These are phyloP conservation scores for Alectoris magna DNA, from an alignment of 2,797 vertebrate species.

Conservation along the genomic window DNA sequence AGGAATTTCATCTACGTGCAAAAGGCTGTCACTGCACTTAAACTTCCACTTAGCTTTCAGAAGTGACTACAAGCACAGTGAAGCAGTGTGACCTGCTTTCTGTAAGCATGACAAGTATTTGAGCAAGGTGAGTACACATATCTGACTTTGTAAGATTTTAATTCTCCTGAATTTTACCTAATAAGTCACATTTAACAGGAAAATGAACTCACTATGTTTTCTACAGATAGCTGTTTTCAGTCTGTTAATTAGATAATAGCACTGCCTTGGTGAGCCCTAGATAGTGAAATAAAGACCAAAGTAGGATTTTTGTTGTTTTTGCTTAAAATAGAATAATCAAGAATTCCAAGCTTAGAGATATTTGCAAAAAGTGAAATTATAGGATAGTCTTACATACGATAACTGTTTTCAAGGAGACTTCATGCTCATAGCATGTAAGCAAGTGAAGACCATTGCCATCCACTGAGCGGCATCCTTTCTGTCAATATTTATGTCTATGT, in stretches of 20 bases:
- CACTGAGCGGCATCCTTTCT: not conserved
- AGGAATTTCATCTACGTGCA: not conserved
- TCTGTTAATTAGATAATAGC: not conserved
- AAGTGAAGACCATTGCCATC: not conserved
- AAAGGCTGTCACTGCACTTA: not conserved
- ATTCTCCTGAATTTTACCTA: not conserved
- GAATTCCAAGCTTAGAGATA: not conserved
- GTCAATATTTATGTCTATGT: not conserved
- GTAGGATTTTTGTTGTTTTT: not conserved
- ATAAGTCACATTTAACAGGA: not conserved
- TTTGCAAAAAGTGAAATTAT: not conserved
- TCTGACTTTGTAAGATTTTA: not conserved
- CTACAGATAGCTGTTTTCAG: not conserved
- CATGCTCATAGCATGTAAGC: not conserved
- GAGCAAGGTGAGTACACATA: rapidly evolving
- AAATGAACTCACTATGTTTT: not conserved
- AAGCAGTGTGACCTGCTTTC: not conserved
- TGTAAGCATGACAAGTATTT: not conserved
- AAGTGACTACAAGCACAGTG: not conserved
- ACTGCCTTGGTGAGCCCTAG: not conserved
- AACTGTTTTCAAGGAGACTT: not conserved
- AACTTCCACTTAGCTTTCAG: not conserved
- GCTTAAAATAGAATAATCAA: not conserved
- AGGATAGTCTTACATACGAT: not conserved
- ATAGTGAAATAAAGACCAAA: not conserved